Evolutionary conservation across 2,113 vertebrate species (phyloP).

Genomic region (Tamias sibiricus): DNA sequence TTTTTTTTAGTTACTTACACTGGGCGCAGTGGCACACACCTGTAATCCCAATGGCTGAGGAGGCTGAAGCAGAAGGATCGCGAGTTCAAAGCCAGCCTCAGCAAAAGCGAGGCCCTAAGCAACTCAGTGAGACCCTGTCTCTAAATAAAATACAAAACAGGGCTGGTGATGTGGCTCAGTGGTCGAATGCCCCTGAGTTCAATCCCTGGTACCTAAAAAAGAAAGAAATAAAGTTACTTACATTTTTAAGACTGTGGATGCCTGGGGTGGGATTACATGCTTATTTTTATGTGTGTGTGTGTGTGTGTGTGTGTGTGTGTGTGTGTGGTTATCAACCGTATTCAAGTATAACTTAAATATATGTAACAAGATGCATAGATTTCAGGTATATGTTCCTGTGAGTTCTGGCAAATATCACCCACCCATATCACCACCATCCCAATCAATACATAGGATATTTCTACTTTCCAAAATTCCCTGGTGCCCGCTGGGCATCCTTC

Average conservation of each 20-base stretch:
- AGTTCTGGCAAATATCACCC: neutral
- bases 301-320: too few relatives aligned
- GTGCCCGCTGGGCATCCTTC: neutral
- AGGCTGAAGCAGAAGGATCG: too few relatives aligned
- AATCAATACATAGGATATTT: neutral
- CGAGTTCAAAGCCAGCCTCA: too few relatives aligned
- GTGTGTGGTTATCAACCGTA: neutral
- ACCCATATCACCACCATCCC: neutral
- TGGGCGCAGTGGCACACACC: too few relatives aligned
- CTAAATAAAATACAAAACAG: too few relatives aligned
- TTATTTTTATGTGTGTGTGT: neutral
- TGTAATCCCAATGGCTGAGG: too few relatives aligned
- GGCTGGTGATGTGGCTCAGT: too few relatives aligned
- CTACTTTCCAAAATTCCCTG: neutral
- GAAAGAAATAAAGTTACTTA: neutral
- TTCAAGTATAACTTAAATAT: neutral
- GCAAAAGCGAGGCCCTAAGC: too few relatives aligned
- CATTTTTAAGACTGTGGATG: neutral
- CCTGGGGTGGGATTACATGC: neutral
- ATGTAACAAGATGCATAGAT: neutral
- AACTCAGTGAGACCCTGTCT: too few relatives aligned
- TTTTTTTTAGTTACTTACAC: too few relatives aligned
- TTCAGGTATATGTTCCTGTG: neutral
- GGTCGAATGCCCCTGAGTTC: too few relatives aligned
- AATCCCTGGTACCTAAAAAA: neutral